Evolutionary conservation across 2,888 invertebrate genomes (phyloP), one percentile per base, ranked within the genome.

Genomic region (Polydrusus pterygomalis): DNA sequence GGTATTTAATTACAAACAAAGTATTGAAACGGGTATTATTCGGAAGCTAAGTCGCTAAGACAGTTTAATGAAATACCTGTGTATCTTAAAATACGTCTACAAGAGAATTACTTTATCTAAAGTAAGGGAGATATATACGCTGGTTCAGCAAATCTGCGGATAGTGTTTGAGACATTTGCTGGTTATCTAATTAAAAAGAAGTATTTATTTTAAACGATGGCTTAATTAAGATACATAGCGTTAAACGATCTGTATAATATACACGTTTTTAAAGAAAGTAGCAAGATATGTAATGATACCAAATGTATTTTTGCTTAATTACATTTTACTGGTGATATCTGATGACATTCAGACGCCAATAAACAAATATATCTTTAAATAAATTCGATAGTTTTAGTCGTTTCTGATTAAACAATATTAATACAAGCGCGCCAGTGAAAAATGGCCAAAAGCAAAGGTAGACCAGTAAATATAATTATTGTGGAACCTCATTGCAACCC

Each of bases 91-190:
- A 60, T 30, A 62, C 30, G 45, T 69, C 70, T 70, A 15, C 30
- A 43, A 18, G 38, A 62, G 43, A 70, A 18, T 70, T 70, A 60
- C 49, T 60, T 56, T 34, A 70, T 62, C 70, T 70, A 38, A 70
- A 60, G 70, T 70, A 70, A 62, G 56, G 45, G 30, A 58, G 43
- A 51, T 43, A 40, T 70, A 70, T 70, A 69, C 58, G 70, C 47
- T 20, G 60, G 49, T 49, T 70, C 47, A 45, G 70, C 62, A 70
- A 70, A 70, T 70, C 70, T 60, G 49, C 17, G 60, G 38, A 70
- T 60, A 47, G 15, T 70, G 70, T 45, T 70, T 30, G 17, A 70
- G 70, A 70, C 62, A 70, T 58, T 25, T 30, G 58, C 47, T 34
- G 62, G 45, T 60, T 62, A 49, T 62, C 17, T 34, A 70, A 70